These are phyloP conservation scores for Ptilonorhynchus violaceus DNA, from an alignment of 2,113 vertebrate genomes.

Conservation along the genomic window DNA sequence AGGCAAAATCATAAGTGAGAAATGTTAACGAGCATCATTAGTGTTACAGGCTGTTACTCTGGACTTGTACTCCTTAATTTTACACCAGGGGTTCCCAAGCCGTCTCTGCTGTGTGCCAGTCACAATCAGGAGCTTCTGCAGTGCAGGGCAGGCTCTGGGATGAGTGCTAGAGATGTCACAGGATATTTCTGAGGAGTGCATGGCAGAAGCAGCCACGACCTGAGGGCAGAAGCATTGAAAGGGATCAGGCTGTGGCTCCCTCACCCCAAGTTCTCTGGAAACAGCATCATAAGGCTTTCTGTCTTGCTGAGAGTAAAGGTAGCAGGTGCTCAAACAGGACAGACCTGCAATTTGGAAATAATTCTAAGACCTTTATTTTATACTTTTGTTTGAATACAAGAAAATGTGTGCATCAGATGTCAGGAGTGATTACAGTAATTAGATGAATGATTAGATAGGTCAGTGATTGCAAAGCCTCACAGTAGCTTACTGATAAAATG, in stretches of 20 bases:
- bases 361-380: background rate
- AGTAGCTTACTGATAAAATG: background rate
- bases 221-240: background rate
- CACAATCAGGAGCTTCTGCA: background rate
- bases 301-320: background rate
- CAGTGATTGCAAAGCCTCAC: background rate
- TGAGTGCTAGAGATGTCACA: background rate
- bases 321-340: background rate
- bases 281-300: background rate
- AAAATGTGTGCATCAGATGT: background rate
- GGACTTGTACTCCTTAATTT: background rate
- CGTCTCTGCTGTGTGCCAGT: background rate
- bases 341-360: background rate
- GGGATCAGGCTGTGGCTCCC: background rate
- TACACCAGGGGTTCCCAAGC: background rate
- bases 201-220: background rate
- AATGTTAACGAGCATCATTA: background rate
- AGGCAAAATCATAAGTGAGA: constrained; percentile 5
- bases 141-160: background rate
- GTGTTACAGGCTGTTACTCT: background rate
- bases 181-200: background rate
- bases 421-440: background rate
- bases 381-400: background rate
- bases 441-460: background rate
- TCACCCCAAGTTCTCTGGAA: background rate